phyloP scores from a whole-genome alignment of 2,888 invertebrate species.

The Andrena bucephala region DNA sequence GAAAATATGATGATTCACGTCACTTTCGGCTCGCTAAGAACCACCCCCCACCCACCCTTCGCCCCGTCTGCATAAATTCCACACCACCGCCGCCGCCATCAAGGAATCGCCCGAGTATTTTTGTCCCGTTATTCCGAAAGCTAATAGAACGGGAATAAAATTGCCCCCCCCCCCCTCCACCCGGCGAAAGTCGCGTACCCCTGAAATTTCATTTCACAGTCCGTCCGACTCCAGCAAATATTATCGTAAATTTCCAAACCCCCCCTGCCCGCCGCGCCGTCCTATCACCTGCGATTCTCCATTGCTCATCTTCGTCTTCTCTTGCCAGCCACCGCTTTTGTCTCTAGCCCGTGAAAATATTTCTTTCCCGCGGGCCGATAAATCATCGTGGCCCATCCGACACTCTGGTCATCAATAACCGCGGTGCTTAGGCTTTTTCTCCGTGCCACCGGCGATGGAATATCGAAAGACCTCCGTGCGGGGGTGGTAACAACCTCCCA shows the following conservation, averaged over 20 bases:
- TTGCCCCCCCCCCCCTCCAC: conserved; percentile 11
- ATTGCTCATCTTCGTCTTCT: conserved; percentile 44
- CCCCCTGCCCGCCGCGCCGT: background rate
- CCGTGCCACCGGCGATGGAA: conserved; percentile 48
- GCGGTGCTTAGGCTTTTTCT: conserved; percentile 67
- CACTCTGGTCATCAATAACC: conserved; percentile 71
- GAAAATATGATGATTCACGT: conserved; percentile 33
- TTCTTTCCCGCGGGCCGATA: conserved; percentile 66
- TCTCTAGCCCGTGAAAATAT: conserved; percentile 60
- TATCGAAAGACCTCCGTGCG: conserved; percentile 57
- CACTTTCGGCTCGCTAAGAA: conserved; percentile 21
- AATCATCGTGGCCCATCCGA: conserved; percentile 66
- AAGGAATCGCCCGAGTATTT: conserved; percentile 45
- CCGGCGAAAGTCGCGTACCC: conserved; percentile 18
- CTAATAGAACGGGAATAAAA: conserved; percentile 53
- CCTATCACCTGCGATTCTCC: conserved; percentile 57
- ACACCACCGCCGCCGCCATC: background rate
- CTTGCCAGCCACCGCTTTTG: conserved; percentile 22
- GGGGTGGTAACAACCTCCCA: background rate
- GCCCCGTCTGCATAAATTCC: conserved; percentile 35
- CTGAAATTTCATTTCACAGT: conserved; percentile 63
- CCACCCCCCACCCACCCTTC: background rate
- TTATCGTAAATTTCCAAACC: conserved; percentile 68
- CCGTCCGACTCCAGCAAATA: conserved; percentile 55
- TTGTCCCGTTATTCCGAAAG: conserved; percentile 37